Evolutionary conservation across 2,113 vertebrate species (phyloP), one percentile per base, ranked within the genome.

Genomic region (Xiphophorus hellerii): DNA sequence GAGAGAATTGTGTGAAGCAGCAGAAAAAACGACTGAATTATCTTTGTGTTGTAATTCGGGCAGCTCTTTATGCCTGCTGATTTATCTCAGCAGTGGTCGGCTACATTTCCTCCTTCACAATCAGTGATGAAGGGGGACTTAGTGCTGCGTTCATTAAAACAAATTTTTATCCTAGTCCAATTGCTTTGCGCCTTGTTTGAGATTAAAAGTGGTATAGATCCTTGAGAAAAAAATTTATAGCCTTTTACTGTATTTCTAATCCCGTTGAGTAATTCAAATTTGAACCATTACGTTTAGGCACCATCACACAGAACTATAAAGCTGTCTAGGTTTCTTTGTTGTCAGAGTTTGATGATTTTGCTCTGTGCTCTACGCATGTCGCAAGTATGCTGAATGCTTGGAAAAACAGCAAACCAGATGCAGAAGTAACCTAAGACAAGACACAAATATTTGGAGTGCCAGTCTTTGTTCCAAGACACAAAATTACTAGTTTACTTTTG

Each of bases 21-120:
- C 68, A 48, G 15, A 89, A 84, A 90, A 87, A 89, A 90, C 82
- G 84, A 86, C 48, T 81, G 76, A 89, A 90, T 91, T 84, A 89
- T 92, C 83, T 87, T 77, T 74, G 66, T 83, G 88, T 85, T 70
- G 37, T 80, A 88, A 92, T 90, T 92, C 87, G 75, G 67, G 83
- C 72, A 29, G 76, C 80, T 90, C 80, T 87, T 81, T 84, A 82
- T 83, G 82, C 82, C 74, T 73, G 73, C 76, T 84, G 78, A 83
- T 89, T 88, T 77, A 90, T 94, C 88, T 86, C 87, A 87, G 83
- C 85, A 85, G 86, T 87, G 84, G 83, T 87, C 76, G 81, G 84
- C 88, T 88, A 90, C 89, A 86, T 87, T 87, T 87, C 83, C 86
- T 87, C 79, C 87, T 81, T 89, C 84, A 81, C 82, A 92, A 89